Percentiles rank a stretch among this genome's conserved stretches.
Conservation (phyloP, 1,140 invertebrate genomes). For the Aphelinus atriplicis region DNA sequence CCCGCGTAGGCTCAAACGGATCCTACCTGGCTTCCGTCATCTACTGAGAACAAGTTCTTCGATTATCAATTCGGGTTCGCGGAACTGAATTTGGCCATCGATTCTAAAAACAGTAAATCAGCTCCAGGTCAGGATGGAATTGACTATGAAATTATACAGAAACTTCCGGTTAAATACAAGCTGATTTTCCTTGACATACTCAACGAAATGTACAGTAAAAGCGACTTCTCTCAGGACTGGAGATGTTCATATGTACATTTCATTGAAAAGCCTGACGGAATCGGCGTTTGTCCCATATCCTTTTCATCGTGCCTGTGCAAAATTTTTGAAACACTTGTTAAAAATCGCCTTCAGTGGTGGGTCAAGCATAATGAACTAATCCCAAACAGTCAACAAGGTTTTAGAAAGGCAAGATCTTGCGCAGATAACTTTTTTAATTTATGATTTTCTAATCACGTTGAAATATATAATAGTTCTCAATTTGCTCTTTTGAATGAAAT, state of each 20-base stretch:
- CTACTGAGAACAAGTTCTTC: neutral
- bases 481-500: too few relatives aligned
- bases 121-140: constrained; percentile 23
- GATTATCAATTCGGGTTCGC: neutral
- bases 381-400: too few relatives aligned
- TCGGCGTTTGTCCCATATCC: neutral
- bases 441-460: too few relatives aligned
- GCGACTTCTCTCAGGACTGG: neutral
- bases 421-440: too few relatives aligned
- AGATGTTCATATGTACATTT: neutral
- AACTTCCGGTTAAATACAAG: neutral
- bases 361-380: too few relatives aligned
- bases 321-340: neutral
- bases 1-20: neutral
- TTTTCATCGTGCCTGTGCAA: neutral
- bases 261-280: neutral
- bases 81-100: neutral
- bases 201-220: neutral
- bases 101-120: too few relatives aligned
- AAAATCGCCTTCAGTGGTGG: too few relatives aligned
- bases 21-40: neutral
- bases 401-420: too few relatives aligned
- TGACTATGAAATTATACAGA: constrained; percentile 2
- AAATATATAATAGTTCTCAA: too few relatives aligned
- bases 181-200: neutral